Base-by-base conservation (phyloP, 1,140 invertebrate species). In the Wasmannia auropunctata region DNA sequence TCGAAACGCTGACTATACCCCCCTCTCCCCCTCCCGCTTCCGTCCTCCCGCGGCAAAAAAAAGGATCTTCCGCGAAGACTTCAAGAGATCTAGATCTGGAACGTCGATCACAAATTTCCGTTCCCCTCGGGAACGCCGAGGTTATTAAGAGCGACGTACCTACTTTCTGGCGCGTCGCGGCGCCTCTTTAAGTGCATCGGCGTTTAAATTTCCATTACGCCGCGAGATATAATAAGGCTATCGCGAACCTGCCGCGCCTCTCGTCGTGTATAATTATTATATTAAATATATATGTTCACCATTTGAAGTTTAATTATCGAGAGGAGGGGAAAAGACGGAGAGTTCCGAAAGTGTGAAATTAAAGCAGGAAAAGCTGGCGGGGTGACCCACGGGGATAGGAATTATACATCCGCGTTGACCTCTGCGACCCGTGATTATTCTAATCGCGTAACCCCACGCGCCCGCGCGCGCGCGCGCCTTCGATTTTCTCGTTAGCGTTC, bases 401-500 rank as follows among this genome's bases (percentile, higher is more conserved):
- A 87, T 72, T 83, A 51, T 65, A 74, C 80, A 79, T 83, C 62
- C 46, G 37, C 43, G 31, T 56, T 81, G 76, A 70, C 77, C 28
- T 83, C 31, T n/a, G n/a, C 67, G 85, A 86, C 77, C 85, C 43
- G 28, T 54, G 85, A 86, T 86, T 86, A 86, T 60, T 83, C 77
- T 54, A 86, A 86, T 86, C 75, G 74, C 84, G n/a, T 37, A 81
- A 85, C 74, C 62, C 58, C 40, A 16, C 43, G 58, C 40, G 16
- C 62, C 58, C 40, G 22, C 43, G 58, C 40, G 16, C 34, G 34
- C 62, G 34, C 62, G 62, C 60, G 60, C 16, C 62, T 83, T 83
- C 76, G 85, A 86, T 86, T 83, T 86, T 86, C 85, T 81, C 75
- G n/a, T 86, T 83, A 81, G 34, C 40, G 54, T 81, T 40, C 85